Evolutionary conservation across 2,888 invertebrate species (phyloP), one percentile per base, ranked within the genome.

Genomic region (Uloborus plumipes): DNA sequence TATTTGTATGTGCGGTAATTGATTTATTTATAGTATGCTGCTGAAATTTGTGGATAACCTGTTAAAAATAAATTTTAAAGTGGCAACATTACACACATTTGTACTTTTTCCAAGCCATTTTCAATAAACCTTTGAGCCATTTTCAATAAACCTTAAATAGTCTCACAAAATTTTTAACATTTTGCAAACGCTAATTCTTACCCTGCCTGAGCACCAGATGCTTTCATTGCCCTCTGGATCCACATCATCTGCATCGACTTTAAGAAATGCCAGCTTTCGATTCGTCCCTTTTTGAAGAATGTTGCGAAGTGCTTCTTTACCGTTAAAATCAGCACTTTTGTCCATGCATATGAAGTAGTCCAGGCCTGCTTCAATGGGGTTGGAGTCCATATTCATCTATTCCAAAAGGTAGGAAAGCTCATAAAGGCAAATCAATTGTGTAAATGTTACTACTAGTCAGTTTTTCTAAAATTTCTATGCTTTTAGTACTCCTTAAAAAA

Each of bases 331-430:
- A 0, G 85, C 81, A 61, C 31, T 88, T 85, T 89, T 89, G 15
- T 88, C 86, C 72, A 88, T 76, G 64, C 88, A 87, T 20, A 90
- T 86, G 81, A 89, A 89, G 51, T 85, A 80, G 62, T 87, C 88
- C 15, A 90, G 86, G n/a, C 90, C 90, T 49, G 90, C 89, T 86
- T 90, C 90, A 69, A 88, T 86, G 16, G 90, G 89, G 85, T 90
- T 89, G 16, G 88, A 88, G 85, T 90, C 90, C 53, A 88, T 85
- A 50, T 88, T 90, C 88, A 90, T 88, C 88, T 90, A 39, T 11
- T 39, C 39, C 39, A 9, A 9, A 9, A 39, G 39, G 9, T 7
- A 6, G 3, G 39, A 39, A 39, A 39, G 11, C 9, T 11, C 39
- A 9, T 39, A 2, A 39, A 39, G 11, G 3, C 39, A 39, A 39